These are phyloP conservation scores for Rhyacophila brunnea DNA, from an alignment of 1,140 invertebrate species.

Conservation along the genomic window DNA sequence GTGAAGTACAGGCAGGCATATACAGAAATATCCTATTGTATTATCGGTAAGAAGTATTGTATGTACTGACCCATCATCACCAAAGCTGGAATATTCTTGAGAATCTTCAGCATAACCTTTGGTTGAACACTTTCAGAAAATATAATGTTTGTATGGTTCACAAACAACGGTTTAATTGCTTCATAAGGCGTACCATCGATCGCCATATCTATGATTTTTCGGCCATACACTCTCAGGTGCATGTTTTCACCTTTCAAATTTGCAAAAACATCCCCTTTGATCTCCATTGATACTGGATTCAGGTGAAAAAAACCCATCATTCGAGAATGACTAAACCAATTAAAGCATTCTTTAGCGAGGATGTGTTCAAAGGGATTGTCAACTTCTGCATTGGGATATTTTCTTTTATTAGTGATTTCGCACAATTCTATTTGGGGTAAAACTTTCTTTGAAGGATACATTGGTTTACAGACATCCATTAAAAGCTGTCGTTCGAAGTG, in stretches of 20 bases:
- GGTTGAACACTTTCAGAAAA: constrained; percentile 63
- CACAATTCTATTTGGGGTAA: constrained; percentile 38
- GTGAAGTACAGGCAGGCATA: too few relatives aligned
- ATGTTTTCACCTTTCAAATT: constrained; percentile 63
- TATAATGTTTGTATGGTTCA: constrained; percentile 58
- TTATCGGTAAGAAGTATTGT: too few relatives aligned
- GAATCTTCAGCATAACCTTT: constrained; percentile 56
- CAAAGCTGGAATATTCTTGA: constrained; percentile 63
- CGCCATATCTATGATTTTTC: constrained; percentile 58
- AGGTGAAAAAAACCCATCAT: constrained; percentile 68
- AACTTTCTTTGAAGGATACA: constrained; percentile 50
- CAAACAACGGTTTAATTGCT: constrained; percentile 56
- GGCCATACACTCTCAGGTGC: constrained; percentile 63
- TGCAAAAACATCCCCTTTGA: constrained; percentile 61
- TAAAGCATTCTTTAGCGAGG: constrained; percentile 64
- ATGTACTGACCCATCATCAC: constrained; percentile 58
- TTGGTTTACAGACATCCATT: constrained; percentile 61
- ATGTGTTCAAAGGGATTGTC: constrained; percentile 69
- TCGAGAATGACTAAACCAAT: constrained; percentile 68
- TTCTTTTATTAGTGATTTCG: constrained; percentile 17
- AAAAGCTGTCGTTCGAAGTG: constrained; percentile 64
- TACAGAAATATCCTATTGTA: too few relatives aligned
- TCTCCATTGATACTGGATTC: constrained; percentile 63
- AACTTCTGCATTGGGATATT: constrained; percentile 37
- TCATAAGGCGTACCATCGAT: constrained; percentile 62